phyloP scores from a whole-genome alignment of 2,888 invertebrate species.

The Acanthosoma haemorrhoidale region DNA sequence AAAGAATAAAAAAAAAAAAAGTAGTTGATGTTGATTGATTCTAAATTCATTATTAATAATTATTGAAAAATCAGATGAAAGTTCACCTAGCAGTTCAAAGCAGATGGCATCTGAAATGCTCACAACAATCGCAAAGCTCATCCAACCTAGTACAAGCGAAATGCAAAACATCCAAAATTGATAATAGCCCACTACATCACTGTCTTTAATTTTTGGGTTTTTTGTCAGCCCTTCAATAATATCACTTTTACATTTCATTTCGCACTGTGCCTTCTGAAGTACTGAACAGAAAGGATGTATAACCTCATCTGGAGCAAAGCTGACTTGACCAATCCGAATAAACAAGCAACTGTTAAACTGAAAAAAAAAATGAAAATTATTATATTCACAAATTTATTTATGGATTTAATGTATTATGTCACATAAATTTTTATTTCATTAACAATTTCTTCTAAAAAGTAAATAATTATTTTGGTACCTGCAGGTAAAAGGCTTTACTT shows the following conservation, averaged over 20 bases:
- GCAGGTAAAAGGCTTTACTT: no score
- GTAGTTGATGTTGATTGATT: no score
- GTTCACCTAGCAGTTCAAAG: slow-evolving; percentile 69
- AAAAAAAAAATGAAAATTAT: slow-evolving; percentile 17
- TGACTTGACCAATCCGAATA: slow-evolving; percentile 34
- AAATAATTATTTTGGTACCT: no score
- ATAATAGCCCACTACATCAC: slow-evolving; percentile 41
- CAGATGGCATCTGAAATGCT: slow-evolving; percentile 86
- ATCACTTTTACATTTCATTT: slow-evolving; percentile 49
- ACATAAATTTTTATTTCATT: no score
- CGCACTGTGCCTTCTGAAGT: slow-evolving; percentile 50
- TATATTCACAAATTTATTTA: no score
- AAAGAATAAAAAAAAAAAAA: no score
- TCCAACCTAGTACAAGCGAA: slow-evolving; percentile 72
- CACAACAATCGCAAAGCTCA: slow-evolving; percentile 78
- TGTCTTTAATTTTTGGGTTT: slow-evolving; percentile 44
- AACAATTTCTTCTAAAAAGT: no score
- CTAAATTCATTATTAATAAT: background rate
- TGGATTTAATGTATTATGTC: no score
- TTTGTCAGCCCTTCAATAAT: slow-evolving; percentile 49
- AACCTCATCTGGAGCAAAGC: slow-evolving; percentile 1
- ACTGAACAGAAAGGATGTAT: slow-evolving; percentile 45
- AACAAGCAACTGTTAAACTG: slow-evolving; percentile 42
- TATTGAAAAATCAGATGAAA: slow-evolving; percentile 35
- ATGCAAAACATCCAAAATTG: slow-evolving; percentile 76